phyloP scores from a whole-genome alignment of 2,888 invertebrate species.

The Homarus gammarus region DNA sequence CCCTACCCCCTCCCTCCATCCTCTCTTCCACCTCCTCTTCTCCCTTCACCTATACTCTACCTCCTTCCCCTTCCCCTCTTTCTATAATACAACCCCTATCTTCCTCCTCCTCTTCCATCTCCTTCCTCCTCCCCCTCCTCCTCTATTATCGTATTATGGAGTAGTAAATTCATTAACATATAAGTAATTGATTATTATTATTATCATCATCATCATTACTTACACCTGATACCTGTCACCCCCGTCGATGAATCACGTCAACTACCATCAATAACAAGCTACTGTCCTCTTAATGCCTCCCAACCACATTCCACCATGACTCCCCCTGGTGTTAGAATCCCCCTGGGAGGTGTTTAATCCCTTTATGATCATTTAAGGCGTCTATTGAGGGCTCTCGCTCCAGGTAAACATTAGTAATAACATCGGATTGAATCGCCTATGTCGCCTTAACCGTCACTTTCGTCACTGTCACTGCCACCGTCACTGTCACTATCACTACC shows the following conservation, averaged over 20 bases:
- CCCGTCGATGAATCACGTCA: too few species aligned
- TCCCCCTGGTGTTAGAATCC: too few species aligned
- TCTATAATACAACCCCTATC: background rate
- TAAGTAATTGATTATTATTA: too few species aligned
- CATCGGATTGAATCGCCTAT: background rate
- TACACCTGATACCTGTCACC: too few species aligned
- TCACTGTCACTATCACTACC: background rate
- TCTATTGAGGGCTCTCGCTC: background rate
- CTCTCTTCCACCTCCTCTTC: background rate
- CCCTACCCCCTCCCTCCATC: background rate
- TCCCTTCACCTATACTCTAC: background rate
- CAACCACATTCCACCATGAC: too few species aligned
- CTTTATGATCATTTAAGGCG: constrained; percentile 9
- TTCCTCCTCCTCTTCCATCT: background rate
- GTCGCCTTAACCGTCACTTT: background rate
- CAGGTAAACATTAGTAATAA: background rate
- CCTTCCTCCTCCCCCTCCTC: background rate
- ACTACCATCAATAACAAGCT: too few species aligned
- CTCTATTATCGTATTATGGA: too few species aligned
- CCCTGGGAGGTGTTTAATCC: constrained; percentile 8
- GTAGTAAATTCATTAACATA: too few species aligned
- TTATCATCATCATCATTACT: too few species aligned
- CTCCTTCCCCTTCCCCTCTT: background rate
- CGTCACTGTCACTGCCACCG: background rate
- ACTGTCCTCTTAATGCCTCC: too few species aligned